Conservation (phyloP, 1,140 invertebrate species). For the Olivierus martensii region DNA sequence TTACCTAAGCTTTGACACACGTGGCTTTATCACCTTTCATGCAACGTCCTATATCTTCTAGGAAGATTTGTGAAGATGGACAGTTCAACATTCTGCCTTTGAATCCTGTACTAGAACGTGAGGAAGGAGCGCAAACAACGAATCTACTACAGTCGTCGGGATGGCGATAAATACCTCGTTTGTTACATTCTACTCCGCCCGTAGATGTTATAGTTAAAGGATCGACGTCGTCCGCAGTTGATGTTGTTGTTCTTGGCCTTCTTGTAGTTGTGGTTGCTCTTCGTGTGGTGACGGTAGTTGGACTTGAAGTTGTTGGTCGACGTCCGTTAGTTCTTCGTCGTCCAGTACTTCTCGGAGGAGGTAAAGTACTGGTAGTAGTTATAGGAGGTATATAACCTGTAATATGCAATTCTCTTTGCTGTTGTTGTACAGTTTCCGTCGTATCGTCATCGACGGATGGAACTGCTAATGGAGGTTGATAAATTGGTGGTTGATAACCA, state of each 20-base stretch:
- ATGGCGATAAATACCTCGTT: conserved; percentile 22
- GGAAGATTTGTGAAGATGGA: conserved; percentile 21
- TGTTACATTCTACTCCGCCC: conserved; percentile 18
- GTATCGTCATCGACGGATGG: neutral
- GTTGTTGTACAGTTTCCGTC: neutral
- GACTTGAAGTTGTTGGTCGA: conserved; percentile 15
- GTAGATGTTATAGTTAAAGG: conserved; percentile 8
- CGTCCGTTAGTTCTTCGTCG: conserved; percentile 13
- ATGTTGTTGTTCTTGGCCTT: neutral
- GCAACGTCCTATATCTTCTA: conserved; percentile 13
- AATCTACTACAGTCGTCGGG: conserved; percentile 23
- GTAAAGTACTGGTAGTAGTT: neutral
- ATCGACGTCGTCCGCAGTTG: neutral
- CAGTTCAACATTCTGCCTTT: conserved; percentile 21
- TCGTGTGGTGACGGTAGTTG: conserved; percentile 7
- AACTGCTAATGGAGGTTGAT: neutral
- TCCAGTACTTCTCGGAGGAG: neutral
- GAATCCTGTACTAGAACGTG: conserved; percentile 6
- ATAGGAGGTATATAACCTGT: conserved; percentile 1
- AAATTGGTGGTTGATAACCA: neutral
- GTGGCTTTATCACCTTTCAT: conserved; percentile 8
- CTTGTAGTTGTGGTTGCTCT: neutral
- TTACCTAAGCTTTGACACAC: neutral
- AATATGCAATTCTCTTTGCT: neutral
- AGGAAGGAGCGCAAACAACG: conserved; percentile 23